Evolutionary conservation across 2,888 invertebrate species (phyloP), one percentile per base, ranked within the genome.

Genomic region (Abrostola tripartita): DNA sequence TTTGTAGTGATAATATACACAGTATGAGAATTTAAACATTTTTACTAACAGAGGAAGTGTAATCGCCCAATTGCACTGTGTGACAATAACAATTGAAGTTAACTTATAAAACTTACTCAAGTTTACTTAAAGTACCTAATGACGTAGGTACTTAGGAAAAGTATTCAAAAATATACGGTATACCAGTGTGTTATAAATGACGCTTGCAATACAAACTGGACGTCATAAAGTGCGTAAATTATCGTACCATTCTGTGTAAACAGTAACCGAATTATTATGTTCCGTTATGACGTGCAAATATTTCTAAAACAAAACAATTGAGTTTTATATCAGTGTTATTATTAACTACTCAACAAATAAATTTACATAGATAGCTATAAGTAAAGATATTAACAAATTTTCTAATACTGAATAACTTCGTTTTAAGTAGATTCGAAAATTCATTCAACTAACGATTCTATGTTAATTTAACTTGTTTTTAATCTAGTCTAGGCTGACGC

Each of bases 401-500:
- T 55, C 52, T 38, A 67, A 57, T 61, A 71, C 54, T 75, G 57
- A 50, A 11, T 60, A 65, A 65, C 50, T 71, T 58, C 50, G 55
- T 59, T 38, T 41, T 36, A 58, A 36, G 14, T 64, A 65, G 4
- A 51, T 53, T 61, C 40, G 58, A 50, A 40, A 56, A 63, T 7
- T 51, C 47, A 53, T 49, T 41, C 37, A 35, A 11, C 37, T 58
- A 56, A 35, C 10, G 6, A 60, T 50, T 0, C 37, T 38, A 40
- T 49, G 6, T 24, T 6, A 7, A 6, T n/a, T n/a, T 38, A 1
- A 12, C 12, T 40, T 24, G 5, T 41, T 38, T 67, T 82, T 79
- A 93, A 78, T 94, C 92, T 61, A 98, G 93, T 80, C 97, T 96
- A 0, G 98, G 98, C 86, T 97, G 97, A 6, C 95, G 90, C 41